phyloP scores from a whole-genome alignment of 1,140 invertebrate species.

The Prorops nasuta region DNA sequence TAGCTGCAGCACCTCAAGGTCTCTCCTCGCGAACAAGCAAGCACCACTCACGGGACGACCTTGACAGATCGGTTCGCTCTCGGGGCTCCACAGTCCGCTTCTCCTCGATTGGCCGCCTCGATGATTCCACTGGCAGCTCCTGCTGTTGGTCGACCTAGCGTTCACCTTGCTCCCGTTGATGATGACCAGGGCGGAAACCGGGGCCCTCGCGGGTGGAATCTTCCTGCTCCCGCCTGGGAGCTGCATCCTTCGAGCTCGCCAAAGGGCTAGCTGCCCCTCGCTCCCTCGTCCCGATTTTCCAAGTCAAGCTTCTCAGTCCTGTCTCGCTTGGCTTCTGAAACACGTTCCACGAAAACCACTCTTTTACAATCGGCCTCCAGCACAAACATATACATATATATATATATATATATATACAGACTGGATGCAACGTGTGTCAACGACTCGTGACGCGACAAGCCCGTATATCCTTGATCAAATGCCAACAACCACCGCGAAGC shows the following conservation, averaged over 20 bases:
- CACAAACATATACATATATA: too few species aligned
- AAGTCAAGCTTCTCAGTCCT: not conserved
- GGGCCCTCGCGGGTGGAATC: slow-evolving; percentile 46
- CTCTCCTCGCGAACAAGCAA: slow-evolving; percentile 39
- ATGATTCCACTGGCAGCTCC: too few species aligned
- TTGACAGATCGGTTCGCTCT: slow-evolving; percentile 34
- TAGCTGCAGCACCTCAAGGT: slow-evolving; percentile 41
- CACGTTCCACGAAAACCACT: too few species aligned
- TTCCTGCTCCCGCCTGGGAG: slow-evolving; percentile 57
- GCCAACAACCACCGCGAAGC: too few species aligned
- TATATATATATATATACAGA: too few species aligned
- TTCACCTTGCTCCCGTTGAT: slow-evolving; percentile 40
- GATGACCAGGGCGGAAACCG: slow-evolving; percentile 38
- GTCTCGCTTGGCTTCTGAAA: not conserved
- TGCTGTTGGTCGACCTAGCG: not conserved
- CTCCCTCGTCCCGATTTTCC: slow-evolving; percentile 52
- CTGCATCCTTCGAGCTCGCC: slow-evolving; percentile 58
- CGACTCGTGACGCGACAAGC: too few species aligned
- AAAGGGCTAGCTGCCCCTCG: slow-evolving; percentile 55
- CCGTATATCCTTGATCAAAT: too few species aligned
- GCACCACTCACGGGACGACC: slow-evolving; percentile 29
- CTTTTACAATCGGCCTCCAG: too few species aligned
- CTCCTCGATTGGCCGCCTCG: too few species aligned
- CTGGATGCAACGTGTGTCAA: too few species aligned
- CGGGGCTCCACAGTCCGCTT: slow-evolving; percentile 32